Conservation (phyloP, 2,797 vertebrate genomes). For the Enteromius radiatus region DNA sequence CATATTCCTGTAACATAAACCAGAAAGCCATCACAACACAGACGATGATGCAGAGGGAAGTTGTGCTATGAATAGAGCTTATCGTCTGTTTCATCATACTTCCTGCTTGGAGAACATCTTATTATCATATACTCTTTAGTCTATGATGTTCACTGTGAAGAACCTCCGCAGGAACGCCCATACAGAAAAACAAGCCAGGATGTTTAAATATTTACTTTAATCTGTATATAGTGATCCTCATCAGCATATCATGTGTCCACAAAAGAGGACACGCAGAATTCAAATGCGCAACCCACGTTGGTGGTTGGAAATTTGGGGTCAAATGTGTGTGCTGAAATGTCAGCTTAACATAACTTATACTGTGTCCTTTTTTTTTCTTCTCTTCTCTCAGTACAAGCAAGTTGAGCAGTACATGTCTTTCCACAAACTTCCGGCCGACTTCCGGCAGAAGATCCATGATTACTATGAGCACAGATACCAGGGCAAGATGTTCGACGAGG, state of each 20-base stretch:
- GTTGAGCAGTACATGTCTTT: constrained; percentile 99
- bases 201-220: constrained; percentile 61
- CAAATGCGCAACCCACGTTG: not conserved
- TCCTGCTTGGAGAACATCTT: constrained; percentile 34
- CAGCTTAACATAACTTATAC: not conserved
- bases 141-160: constrained; percentile 49
- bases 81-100: constrained; percentile 1
- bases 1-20: not conserved
- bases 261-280: constrained; percentile 22
- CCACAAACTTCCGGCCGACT: constrained; percentile 95
- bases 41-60: not conserved
- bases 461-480: constrained; percentile 98
- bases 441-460: constrained; percentile 97
- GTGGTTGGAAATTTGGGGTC: not conserved
- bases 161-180: constrained; percentile 57
- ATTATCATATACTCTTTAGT: constrained; percentile 36
- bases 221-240: constrained; percentile 33
- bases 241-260: constrained; percentile 9
- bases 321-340: not conserved
- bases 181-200: constrained; percentile 45
- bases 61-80: constrained; percentile 40
- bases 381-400: constrained; percentile 93
- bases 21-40: not conserved
- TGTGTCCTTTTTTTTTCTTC: constrained; percentile 14
- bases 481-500: constrained; percentile 99